A percentile compares a stretch with the other conserved stretches of the same genome.
These are phyloP conservation scores for Trichacis sp. DNA, from an alignment of 2,888 invertebrate genomes.

Conservation along the genomic window DNA sequence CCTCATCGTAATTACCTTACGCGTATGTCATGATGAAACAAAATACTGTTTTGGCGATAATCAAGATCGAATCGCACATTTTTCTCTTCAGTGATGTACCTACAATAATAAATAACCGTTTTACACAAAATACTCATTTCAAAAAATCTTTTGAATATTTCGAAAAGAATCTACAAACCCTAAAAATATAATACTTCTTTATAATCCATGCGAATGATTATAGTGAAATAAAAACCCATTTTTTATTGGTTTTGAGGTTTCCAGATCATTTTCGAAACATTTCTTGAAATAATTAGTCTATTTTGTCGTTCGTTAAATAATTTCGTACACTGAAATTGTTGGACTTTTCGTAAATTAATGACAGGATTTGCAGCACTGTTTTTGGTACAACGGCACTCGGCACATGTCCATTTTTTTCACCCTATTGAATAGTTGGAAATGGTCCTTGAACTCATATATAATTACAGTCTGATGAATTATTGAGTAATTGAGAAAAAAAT, in stretches of 20 bases:
- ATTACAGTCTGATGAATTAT: not conserved
- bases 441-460: conserved; percentile 82
- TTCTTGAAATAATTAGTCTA: too few species aligned
- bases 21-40: too few species aligned
- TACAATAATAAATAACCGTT: too few species aligned
- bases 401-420: conserved; percentile 91
- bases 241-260: too few species aligned
- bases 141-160: too few species aligned
- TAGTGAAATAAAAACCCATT: too few species aligned
- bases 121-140: too few species aligned
- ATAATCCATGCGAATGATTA: too few species aligned
- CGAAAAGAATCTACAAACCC: too few species aligned
- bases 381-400: conserved; percentile 83
- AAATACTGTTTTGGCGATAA: conserved; percentile 37
- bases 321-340: conserved; percentile 19
- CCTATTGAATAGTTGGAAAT: conserved; percentile 87
- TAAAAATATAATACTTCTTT: too few species aligned
- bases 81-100: too few species aligned
- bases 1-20: conserved; percentile 28
- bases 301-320: conserved; percentile 31
- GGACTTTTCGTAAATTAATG: conserved; percentile 48
- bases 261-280: conserved; percentile 10
- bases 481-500: too few species aligned
- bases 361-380: conserved; percentile 91
- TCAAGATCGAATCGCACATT: conserved; percentile 25